Evolutionary conservation across 2,888 invertebrate species (phyloP), one percentile per base, ranked within the genome.

Genomic region (Drosophila nr. medialis): DNA sequence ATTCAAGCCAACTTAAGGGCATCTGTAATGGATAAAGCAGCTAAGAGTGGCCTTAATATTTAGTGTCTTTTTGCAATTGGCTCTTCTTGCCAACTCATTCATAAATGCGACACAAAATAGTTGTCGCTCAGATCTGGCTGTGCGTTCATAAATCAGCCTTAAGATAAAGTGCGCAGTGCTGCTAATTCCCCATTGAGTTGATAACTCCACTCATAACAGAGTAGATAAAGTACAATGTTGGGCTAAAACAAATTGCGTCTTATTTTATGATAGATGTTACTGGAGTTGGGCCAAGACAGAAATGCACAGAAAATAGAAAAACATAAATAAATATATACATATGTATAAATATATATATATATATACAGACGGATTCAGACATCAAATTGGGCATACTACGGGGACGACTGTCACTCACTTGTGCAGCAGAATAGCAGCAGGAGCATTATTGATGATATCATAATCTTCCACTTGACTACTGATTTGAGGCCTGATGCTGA

Each of bases 381-480:
- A 64, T 61, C 56, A 62, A 76, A 60, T 72, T 66, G 64, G 54
- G 24, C 36, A 45, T 40, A 48, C 51, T 53, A 40, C 38, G 58
- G 70, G 27, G 36, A 38, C 27, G 58, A 60, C 55, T 78, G 72
- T 77, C 89, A 89, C 92, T 92, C 89, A 92, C 92, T 92, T 91
- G 91, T 90, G 81, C 87, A 90, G 77, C 91, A 91, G 87, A 91
- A 85, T 73, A 92, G 84, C 54, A 87, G 87, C 50, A 87, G 81
- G 80, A 92, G 84, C 84, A 92, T 91, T 90, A 92, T 92, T 89
- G 92, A 91, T 89, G 91, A 91, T 87, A 91, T 88, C 85, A 92
- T 91, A 90, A 92, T 91, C 91, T 91, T 92, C 92, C 92, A 92
- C 91, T 91, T 91, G 89, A 91, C 84, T 90, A 89, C 90, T 77